Evolutionary conservation across 2,888 invertebrate genomes (phyloP), one percentile per base, ranked within the genome.

Genomic region (Leptopilina drosophilae): DNA sequence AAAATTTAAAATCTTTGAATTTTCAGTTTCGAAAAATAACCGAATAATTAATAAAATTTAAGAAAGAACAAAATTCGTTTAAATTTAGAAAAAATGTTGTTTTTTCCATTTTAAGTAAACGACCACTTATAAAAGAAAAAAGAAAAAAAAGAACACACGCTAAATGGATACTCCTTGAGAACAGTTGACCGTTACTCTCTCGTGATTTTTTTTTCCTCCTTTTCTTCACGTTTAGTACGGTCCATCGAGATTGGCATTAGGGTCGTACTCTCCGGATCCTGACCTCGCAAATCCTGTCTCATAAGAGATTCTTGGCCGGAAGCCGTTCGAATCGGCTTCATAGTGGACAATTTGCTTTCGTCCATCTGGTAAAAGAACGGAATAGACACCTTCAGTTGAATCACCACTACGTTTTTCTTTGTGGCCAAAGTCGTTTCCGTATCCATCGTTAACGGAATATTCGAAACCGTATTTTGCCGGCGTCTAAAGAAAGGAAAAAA

Each of bases 321-420:
- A 95, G 1, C 95, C 95, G 69, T 94, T 92, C 87, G 94, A 93
- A 86, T 95, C 95, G 7, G 95, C 95, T 87, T 94, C 94, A 90
- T 95, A 95, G 84, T 94, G 93, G 0, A 95, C 95, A 64, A 94
- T 94, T 93, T 94, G 93, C n/a, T 87, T 89, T 40, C 92, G 90
- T 64, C 92, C 92, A 83, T 92, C 91, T 62, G 92, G 91, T 78
- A 92, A 87, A 49, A 90, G 87, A 3, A 92, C 92, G 78, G 88
- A 88, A 86, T 92, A 93, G 64, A 91, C 89, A 33, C 93, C 93
- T 79, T 89, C 89, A 62, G 92, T 91, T 20, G 86, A 87, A 79
- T 91, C 89, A 49, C 92, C 92, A 81, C 91, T 90, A 15, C 92
- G 89, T 15, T 86, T 88, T 84, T 92, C 92, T 81, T 90, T 88